Evolutionary conservation across 1,140 invertebrate genomes (phyloP).

Genomic region (Probaryconus sp.): DNA sequence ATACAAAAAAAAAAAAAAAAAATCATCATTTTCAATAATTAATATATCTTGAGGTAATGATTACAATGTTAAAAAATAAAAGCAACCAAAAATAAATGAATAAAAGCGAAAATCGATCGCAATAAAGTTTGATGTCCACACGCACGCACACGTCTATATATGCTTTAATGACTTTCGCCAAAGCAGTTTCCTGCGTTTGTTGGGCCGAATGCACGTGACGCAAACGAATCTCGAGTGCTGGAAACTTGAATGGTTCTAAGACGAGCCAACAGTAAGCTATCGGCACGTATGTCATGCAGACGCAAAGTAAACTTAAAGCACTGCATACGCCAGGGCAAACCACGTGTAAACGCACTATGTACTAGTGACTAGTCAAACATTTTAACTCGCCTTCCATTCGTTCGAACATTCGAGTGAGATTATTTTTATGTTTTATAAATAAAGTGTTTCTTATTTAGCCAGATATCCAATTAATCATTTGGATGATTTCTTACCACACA

Average conservation of each 20-base stretch:
- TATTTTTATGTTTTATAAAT: slow-evolving; percentile 1
- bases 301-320: slow-evolving; percentile 50
- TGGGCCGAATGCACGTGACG: slow-evolving; percentile 41
- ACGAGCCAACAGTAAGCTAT: slow-evolving; percentile 39
- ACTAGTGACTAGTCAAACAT: slow-evolving; percentile 17
- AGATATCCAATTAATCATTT: too few relatives aligned
- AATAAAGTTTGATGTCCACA: slow-evolving; percentile 39
- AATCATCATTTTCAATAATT: too few relatives aligned
- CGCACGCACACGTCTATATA: too few relatives aligned
- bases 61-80: too few relatives aligned
- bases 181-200: slow-evolving; percentile 43
- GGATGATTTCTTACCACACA: neutral
- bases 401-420: too few relatives aligned
- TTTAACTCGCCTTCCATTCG: too few relatives aligned
- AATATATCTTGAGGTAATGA: too few relatives aligned
- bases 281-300: slow-evolving; percentile 52
- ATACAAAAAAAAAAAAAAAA: too few relatives aligned
- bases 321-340: too few relatives aligned
- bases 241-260: slow-evolving; percentile 3
- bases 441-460: too few relatives aligned
- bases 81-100: too few relatives aligned
- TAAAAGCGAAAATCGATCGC: slow-evolving; percentile 2
- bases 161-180: slow-evolving; percentile 41
- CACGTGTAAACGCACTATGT: slow-evolving; percentile 11
- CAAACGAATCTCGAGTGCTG: slow-evolving; percentile 53